Base-by-base conservation (phyloP, 2,113 vertebrate species). In the Callopanchax toddi region DNA sequence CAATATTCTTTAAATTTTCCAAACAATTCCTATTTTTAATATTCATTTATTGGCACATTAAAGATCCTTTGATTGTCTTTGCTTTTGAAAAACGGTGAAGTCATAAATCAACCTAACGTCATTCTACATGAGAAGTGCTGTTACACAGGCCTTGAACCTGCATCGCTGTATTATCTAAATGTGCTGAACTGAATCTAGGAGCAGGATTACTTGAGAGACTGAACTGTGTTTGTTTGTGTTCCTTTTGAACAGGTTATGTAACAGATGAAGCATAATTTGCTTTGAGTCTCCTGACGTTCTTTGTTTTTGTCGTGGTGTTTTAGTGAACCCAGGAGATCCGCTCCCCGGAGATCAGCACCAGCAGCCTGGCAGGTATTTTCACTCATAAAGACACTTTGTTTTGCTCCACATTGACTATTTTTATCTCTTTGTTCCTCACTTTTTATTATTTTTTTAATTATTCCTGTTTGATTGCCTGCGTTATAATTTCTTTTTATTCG, bases 331-430 rank as follows among this genome's bases (percentile, higher is more conserved):
- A 50, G 54, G 78, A 76, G 86, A 88, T 66, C 1, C 0, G 7
- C 54, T 81, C 88, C 32, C 85, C 21, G 21, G 82, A 69, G 74
- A 83, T 20, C 62, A 0, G 18, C 60, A 50, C 60, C 32, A 49
- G 79, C 84, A 61, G 81, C 79, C 84, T 34, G 76, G 69, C 86
- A 90, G 86, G 88, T 90, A 87, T 81, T 85, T 82, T 45, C 75
- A 65, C 74, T 64, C 78, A 83, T 75, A 86, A 72, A 59, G 25
- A 78, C 43, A 76, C 11, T 82, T 89, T 86, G 80, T 87, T 88
- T 85, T 71, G 42, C 34, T 67, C 74, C 71, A 40, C 43, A 32
- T 39, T 43, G 29, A 79, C 66, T 79, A 63, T 82, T 83, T 74
- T 48, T 48, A 64, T 67, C 74, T 12, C 36, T 79, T 73, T 67